phyloP scores from a whole-genome alignment of 2,113 vertebrate species.

The Cepphus grylle region DNA sequence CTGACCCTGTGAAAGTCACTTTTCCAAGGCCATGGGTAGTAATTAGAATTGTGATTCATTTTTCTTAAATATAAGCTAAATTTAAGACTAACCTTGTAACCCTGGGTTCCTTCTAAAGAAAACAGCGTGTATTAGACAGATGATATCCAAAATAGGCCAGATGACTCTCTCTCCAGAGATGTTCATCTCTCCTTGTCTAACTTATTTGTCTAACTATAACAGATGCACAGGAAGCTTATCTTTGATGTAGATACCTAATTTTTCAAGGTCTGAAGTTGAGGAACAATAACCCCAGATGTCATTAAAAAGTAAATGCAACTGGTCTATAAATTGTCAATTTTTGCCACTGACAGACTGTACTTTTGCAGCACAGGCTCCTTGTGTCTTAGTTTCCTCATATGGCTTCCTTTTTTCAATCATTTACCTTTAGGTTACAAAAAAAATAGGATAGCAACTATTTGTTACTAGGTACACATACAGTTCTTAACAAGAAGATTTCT shows the following conservation, averaged over 20 bases:
- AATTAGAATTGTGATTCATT: not conserved
- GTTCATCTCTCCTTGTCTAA: not conserved
- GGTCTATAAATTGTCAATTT: not conserved
- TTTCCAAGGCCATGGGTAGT: not conserved
- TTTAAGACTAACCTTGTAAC: not conserved
- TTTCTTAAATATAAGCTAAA: not conserved
- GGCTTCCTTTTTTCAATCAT: not conserved
- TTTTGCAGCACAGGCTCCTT: not conserved
- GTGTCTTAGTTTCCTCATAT: not conserved
- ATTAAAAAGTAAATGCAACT: not conserved
- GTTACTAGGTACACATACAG: not conserved
- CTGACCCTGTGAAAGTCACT: rapidly evolving
- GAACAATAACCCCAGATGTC: not conserved
- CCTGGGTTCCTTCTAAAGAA: not conserved
- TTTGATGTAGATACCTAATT: not conserved
- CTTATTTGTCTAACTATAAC: not conserved
- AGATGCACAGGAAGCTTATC: not conserved
- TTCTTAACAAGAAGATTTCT: not conserved
- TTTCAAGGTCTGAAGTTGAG: not conserved
- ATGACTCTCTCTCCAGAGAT: not conserved
- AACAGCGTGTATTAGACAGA: not conserved
- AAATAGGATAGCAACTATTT: not conserved
- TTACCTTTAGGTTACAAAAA: not conserved
- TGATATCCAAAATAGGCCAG: not conserved
- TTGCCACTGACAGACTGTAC: not conserved